Conservation (phyloP, 2,113 vertebrate genomes). For the Chrysochloris asiatica region DNA sequence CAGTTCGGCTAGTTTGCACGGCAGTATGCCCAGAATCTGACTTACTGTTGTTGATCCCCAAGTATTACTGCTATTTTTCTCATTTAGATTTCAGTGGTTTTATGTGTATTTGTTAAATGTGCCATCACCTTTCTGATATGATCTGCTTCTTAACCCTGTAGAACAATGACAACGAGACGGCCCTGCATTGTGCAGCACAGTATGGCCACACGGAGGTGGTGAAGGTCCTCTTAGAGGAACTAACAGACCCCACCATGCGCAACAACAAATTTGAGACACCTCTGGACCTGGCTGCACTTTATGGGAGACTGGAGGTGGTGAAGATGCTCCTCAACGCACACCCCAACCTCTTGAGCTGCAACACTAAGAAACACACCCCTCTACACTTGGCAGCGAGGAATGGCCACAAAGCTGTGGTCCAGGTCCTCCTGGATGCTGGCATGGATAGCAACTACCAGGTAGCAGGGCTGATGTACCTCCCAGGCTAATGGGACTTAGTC, state of each 20-base stretch:
- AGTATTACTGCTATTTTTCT: constrained; percentile 62
- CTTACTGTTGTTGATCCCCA: background rate
- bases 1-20: background rate
- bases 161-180: constrained; percentile 99
- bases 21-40: background rate
- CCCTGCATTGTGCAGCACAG: constrained; percentile 97
- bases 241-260: constrained; percentile 98
- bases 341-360: constrained; percentile 95
- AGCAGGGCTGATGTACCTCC: background rate
- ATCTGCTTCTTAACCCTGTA: constrained; percentile 78
- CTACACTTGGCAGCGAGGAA: constrained; percentile 96
- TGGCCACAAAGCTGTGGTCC: constrained; percentile 94
- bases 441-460: constrained; percentile 99
- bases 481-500: background rate
- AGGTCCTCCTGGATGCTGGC: constrained; percentile 93
- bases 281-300: constrained; percentile 95
- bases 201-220: constrained; percentile 97
- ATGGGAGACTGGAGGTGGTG: constrained; percentile 97
- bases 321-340: constrained; percentile 96
- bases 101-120: background rate
- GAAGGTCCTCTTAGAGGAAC: constrained; percentile 95
- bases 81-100: constrained; percentile 77
- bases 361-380: constrained; percentile 96
- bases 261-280: constrained; percentile 99
- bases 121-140: background rate